Conservation (phyloP, 2,113 vertebrate genomes). For the Noctilio leporinus region DNA sequence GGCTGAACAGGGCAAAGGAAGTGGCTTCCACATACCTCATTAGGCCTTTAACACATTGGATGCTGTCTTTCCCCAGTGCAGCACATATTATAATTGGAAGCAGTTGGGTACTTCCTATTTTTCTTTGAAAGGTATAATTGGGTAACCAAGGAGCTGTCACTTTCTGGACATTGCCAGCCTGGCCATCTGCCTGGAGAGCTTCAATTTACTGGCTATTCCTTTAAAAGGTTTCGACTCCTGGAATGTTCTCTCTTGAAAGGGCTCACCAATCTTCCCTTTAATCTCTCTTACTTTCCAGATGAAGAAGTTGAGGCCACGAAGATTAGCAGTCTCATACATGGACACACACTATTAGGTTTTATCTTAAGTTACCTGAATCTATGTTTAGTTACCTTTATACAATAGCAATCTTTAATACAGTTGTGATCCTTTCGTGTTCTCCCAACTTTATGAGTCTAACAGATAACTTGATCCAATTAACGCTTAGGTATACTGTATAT, state of each 20-base stretch:
- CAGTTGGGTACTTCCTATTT: constrained; percentile 59
- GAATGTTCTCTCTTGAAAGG: constrained; percentile 32
- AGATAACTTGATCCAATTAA: neutral
- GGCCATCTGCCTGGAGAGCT: neutral
- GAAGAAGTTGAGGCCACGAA: neutral
- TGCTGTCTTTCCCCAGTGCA: constrained; percentile 55
- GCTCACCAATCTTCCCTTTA: neutral
- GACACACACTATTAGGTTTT: neutral
- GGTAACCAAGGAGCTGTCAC: constrained; percentile 63
- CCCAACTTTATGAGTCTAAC: neutral
- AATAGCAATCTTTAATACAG: neutral
- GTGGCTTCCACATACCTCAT: constrained; percentile 74
- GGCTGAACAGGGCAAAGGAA: constrained; percentile 49
- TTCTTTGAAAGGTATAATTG: constrained; percentile 69
- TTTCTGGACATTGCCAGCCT: constrained; percentile 47
- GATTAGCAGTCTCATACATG: neutral
- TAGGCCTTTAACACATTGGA: constrained; percentile 76
- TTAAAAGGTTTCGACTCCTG: constrained; percentile 1
- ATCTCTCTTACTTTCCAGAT: neutral
- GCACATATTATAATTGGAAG: constrained; percentile 69
- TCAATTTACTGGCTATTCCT: neutral
- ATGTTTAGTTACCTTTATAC: neutral
- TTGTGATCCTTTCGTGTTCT: neutral
- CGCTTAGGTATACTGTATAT: neutral
- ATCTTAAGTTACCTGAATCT: neutral